Evolutionary conservation across 2,888 invertebrate genomes (phyloP), one percentile per base, ranked within the genome.

Genomic region (Trilocha varians): DNA sequence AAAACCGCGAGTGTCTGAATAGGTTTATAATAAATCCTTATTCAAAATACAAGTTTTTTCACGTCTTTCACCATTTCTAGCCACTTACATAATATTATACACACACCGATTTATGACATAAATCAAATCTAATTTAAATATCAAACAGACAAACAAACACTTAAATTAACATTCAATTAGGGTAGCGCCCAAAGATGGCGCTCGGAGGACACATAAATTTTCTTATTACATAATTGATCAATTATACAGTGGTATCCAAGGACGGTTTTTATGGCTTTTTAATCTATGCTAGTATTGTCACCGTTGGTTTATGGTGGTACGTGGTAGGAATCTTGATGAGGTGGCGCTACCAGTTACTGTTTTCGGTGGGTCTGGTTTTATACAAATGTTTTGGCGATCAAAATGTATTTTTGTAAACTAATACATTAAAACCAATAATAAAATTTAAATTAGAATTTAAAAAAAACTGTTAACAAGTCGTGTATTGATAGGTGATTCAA

Each of bases 181-280:
- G 3, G 11, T 11, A 25, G 13, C 16, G 11, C 11, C 15, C 42
- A n/a, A 38, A 42, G 38, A 16, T 38, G 42, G 32, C 40, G 42
- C 38, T 33, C 33, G 32, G 32, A 16, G 32, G 16, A 38, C 38
- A 38, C 38, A 42, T 38, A 34, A 38, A 42, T 38, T 11, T 40
- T 32, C 34, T 38, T 18, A 37, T 39, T 41, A 45, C 36, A 42
- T 49, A 52, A 51, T 48, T 45, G 47, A 41, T 44, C 48, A 50
- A 49, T 55, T 50, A 46, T 46, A 39, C 45, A 39, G 38, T 45
- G 40, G 32, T 42, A 34, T 42, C 55, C 70, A 77, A 74, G 73
- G 77, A 59, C 70, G 53, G 42, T 45, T 62, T 74, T 76, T 70
- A 77, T 65, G 57, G 61, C 45, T 53, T 62, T 66, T 64, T 71